Evolutionary conservation across 2,888 invertebrate genomes (phyloP).

Genomic region (Xanthorhoe designata): DNA sequence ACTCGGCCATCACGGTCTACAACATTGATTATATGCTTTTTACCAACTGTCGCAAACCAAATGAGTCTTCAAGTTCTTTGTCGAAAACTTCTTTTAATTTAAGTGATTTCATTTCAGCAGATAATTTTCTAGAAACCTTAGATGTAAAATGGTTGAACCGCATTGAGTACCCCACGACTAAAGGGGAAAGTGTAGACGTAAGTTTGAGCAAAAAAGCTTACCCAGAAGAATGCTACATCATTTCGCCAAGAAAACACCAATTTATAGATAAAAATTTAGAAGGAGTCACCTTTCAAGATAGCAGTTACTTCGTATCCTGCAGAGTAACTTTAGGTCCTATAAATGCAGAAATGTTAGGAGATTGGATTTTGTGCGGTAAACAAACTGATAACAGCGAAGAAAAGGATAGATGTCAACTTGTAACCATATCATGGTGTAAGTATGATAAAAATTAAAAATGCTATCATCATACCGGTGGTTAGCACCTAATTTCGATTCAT

Average conservation of each 20-base stretch:
- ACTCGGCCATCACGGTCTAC: too few relatives aligned
- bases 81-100: not conserved
- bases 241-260: not conserved
- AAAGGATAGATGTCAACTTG: constrained; percentile 48
- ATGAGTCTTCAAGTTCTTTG: not conserved
- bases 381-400: constrained; percentile 34
- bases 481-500: not conserved
- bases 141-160: constrained; percentile 33
- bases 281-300: constrained; percentile 42
- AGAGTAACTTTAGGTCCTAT: constrained; percentile 52
- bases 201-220: constrained; percentile 43
- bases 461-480: not conserved
- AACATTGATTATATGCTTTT: too few relatives aligned
- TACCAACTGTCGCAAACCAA: not conserved
- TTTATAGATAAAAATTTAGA: constrained; percentile 20
- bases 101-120: constrained; percentile 18
- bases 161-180: constrained; percentile 40
- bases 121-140: constrained; percentile 3
- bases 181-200: constrained; percentile 40
- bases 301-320: constrained; percentile 50
- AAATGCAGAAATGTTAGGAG: constrained; percentile 44
- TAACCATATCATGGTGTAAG: constrained; percentile 52
- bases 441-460: constrained; percentile 22
- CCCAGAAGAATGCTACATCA: constrained; percentile 44
- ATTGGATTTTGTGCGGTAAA: constrained; percentile 49